Percentiles rank a stretch among this genome's conserved stretches.
These are phyloP conservation scores for Carduelis carduelis DNA, from an alignment of 2,797 vertebrate species.

Conservation along the genomic window DNA sequence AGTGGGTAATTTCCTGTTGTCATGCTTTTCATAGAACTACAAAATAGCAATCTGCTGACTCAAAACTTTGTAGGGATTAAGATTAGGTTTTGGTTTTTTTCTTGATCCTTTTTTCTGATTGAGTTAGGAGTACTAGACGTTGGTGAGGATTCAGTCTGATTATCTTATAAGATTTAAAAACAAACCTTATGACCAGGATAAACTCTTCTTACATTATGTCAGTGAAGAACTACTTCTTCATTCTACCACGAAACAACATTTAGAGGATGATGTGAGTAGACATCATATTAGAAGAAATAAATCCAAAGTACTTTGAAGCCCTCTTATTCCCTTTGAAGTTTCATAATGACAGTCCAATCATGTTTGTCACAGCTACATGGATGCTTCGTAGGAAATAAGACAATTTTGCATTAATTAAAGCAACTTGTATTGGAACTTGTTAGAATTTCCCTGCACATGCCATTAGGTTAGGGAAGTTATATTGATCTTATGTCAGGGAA, in stretches of 20 bases:
- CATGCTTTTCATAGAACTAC: neutral
- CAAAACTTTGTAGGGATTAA: neutral
- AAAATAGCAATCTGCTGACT: neutral
- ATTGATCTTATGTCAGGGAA: neutral
- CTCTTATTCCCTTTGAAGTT: neutral
- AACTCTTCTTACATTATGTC: neutral
- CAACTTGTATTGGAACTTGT: neutral
- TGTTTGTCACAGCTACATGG: neutral
- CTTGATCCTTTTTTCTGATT: neutral
- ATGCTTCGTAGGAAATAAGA: neutral
- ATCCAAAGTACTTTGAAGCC: neutral
- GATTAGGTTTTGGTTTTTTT: neutral
- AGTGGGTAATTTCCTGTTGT: neutral
- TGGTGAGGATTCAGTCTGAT: neutral
- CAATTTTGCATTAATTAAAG: neutral
- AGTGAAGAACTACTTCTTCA: neutral
- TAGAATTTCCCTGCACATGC: neutral
- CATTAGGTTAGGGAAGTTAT: neutral
- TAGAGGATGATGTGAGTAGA: neutral
- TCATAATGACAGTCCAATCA: neutral
- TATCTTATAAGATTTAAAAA: neutral
- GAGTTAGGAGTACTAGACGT: neutral
- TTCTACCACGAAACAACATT: neutral
- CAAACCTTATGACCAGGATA: neutral
- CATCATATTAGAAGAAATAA: neutral